Evolutionary conservation across 1,140 invertebrate species (phyloP).

Genomic region (Drosophila ohnishii): DNA sequence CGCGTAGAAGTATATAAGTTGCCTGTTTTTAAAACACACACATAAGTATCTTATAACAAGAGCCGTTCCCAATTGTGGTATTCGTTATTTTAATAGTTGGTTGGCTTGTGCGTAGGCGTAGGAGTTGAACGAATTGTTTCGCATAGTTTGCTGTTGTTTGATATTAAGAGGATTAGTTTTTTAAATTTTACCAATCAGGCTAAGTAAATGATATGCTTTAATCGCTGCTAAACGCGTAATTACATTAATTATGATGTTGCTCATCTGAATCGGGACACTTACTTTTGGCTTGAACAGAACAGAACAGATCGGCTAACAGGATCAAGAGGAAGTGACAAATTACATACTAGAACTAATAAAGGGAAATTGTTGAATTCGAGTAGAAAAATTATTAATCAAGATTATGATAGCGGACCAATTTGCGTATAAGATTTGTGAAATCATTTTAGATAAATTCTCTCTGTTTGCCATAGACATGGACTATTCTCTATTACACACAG

Average conservation of each 20-base stretch:
- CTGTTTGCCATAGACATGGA: conserved; percentile 64
- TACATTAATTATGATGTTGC: conserved; percentile 27
- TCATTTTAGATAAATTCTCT: conserved; percentile 75
- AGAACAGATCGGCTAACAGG: conserved; percentile 32
- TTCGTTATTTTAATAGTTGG: conserved; percentile 45
- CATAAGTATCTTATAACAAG: conserved; percentile 38
- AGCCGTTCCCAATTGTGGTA: conserved; percentile 43
- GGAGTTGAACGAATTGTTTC: conserved; percentile 56
- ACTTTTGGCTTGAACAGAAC: conserved; percentile 21
- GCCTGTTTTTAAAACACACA: conserved; percentile 70
- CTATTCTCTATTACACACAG: conserved; percentile 25
- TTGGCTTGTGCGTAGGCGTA: conserved; percentile 57
- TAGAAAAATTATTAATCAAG: conserved; percentile 77
- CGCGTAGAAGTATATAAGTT: conserved; percentile 66
- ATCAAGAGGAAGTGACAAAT: conserved; percentile 27
- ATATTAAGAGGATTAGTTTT: conserved; percentile 72
- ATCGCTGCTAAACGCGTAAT: conserved; percentile 46
- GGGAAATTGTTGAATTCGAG: conserved; percentile 77
- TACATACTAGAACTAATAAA: conserved; percentile 52
- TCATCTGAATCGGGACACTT: conserved; percentile 20
- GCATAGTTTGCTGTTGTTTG: conserved; percentile 67
- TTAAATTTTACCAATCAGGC: conserved; percentile 47
- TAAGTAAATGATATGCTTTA: conserved; percentile 48
- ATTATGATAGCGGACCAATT: conserved; percentile 82
- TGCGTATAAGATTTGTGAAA: conserved; percentile 82